phyloP scores from a whole-genome alignment of 2,888 invertebrate genomes.

The Protophormia terraenovae region DNA sequence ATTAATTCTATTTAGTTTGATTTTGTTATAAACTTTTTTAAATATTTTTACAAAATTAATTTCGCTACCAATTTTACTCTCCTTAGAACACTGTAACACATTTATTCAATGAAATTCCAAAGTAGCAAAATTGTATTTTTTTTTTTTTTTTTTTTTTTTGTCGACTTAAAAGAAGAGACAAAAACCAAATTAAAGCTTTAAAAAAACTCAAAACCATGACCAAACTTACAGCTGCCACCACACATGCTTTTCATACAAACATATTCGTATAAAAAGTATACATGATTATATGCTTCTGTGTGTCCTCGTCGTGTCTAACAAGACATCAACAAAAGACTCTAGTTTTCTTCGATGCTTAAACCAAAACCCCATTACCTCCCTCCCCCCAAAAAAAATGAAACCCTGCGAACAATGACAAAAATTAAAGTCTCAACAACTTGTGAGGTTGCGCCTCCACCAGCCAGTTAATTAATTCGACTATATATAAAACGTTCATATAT shows the following conservation, averaged over 20 bases:
- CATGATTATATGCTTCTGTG: constrained; percentile 74
- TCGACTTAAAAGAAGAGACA: constrained; percentile 26
- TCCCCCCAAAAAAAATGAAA: constrained; percentile 12
- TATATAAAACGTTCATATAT: constrained; percentile 19
- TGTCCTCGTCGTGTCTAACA: constrained; percentile 78
- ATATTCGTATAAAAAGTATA: constrained; percentile 20
- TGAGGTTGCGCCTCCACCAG: constrained; percentile 72
- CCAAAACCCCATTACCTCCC: no score
- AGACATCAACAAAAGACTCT: constrained; percentile 74
- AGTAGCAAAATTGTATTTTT: constrained; percentile 49
- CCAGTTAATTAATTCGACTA: constrained; percentile 79
- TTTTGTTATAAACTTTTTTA: no score
- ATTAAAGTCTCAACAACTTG: constrained; percentile 70
- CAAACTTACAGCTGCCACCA: constrained; percentile 66
- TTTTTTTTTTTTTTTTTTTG: no score
- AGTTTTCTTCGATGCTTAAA: constrained; percentile 47
- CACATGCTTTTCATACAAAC: constrained; percentile 58
- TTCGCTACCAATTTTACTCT: background rate
- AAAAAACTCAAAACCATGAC: constrained; percentile 51
- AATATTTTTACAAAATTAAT: no score
- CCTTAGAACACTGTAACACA: constrained; percentile 53
- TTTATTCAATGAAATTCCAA: constrained; percentile 65
- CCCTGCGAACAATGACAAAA: constrained; percentile 66
- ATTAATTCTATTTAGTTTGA: no score
- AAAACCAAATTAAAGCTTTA: constrained; percentile 8